Evolutionary conservation across 30 jellyfish, hydroid and myxozoan genomes (phyloP), one percentile per base, ranked within the genome.

Genomic region (Mastigias papua): DNA sequence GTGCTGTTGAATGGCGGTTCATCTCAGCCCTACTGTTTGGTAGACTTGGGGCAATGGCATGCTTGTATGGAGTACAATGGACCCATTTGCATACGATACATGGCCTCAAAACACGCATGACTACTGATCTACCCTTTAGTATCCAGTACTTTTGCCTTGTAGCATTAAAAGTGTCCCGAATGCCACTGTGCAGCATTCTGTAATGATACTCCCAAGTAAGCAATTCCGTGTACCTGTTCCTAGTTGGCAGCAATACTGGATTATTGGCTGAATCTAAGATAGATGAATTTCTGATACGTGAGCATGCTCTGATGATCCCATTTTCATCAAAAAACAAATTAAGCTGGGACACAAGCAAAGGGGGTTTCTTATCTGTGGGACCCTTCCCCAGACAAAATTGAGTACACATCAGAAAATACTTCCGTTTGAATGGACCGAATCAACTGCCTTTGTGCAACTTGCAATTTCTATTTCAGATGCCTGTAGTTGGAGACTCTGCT

Each of bases 21-120:
- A 78, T 48, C 78, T 48, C 76, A 21, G 50, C 80, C 28, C 78
- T 54, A 48, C 57, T 20, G 33, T 57, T 29, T 26, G 89, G 89
- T n/a, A 74, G 72, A 28, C 29, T 34, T 70, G 82, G 64, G 48
- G 60, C 34, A 11, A 70, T 26, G 25, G 64, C 23, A 11, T 35
- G 60, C 82, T 70, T 70, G 82, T 25, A 13, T 35, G 82, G 48
- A 3, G 42, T 35, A 26, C 82, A 66, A 33, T 70, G 66, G 29
- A 70, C 64, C 69, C 82, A 33, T 37, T 75, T 75, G 42, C 86
- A 75, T 35, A 75, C 48, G 34, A 75, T 34, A 75, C 86, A 75
- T 29, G 17, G 31, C 37, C 73, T 72, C 17, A 75, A 22, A 19
- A 75, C 46, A 22, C 49, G 10, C 46, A 31, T 75, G 49, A 75